phyloP scores from a whole-genome alignment of 2,888 invertebrate species.

The Eustalomyia histrio region DNA sequence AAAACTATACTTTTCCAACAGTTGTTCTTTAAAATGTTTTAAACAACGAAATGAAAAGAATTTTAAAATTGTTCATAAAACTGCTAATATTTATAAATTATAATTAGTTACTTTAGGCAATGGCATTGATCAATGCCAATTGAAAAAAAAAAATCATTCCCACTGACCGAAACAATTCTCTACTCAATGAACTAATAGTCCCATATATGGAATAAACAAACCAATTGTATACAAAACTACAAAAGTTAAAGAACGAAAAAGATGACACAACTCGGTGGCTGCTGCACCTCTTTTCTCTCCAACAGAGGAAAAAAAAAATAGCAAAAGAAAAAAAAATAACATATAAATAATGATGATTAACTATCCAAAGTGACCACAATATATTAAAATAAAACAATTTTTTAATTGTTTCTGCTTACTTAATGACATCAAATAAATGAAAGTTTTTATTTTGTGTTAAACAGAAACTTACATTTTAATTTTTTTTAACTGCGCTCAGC shows the following conservation, averaged over 20 bases:
- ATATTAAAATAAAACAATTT: slow-evolving; percentile 22
- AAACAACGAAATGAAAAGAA: too few species aligned
- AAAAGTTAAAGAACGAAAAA: slow-evolving; percentile 24
- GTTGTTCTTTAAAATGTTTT: too few species aligned
- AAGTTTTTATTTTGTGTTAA: slow-evolving; percentile 35
- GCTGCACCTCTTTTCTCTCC: slow-evolving; percentile 45
- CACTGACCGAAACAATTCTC: too few species aligned
- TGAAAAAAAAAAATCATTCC: too few species aligned
- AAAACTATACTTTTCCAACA: too few species aligned
- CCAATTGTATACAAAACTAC: slow-evolving; percentile 20
- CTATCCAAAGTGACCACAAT: slow-evolving; percentile 18
- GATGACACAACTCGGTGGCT: slow-evolving; percentile 51
- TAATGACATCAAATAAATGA: slow-evolving; percentile 27
- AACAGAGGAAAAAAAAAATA: background rate
- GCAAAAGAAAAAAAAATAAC: background rate
- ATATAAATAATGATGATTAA: slow-evolving; percentile 55
- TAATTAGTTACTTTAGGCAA: too few species aligned
- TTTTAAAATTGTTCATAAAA: too few species aligned
- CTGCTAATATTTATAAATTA: too few species aligned
- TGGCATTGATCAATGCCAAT: too few species aligned
- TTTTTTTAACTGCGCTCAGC: slow-evolving; percentile 7
- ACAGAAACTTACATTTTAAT: slow-evolving; percentile 37
- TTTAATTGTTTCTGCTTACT: slow-evolving; percentile 22
- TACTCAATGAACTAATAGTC: too few species aligned
- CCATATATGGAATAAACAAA: slow-evolving; percentile 29